Percentiles rank a stretch among this genome's conserved stretches.
Conservation (phyloP, 2,888 invertebrate genomes). For the Cheilosia urbana region DNA sequence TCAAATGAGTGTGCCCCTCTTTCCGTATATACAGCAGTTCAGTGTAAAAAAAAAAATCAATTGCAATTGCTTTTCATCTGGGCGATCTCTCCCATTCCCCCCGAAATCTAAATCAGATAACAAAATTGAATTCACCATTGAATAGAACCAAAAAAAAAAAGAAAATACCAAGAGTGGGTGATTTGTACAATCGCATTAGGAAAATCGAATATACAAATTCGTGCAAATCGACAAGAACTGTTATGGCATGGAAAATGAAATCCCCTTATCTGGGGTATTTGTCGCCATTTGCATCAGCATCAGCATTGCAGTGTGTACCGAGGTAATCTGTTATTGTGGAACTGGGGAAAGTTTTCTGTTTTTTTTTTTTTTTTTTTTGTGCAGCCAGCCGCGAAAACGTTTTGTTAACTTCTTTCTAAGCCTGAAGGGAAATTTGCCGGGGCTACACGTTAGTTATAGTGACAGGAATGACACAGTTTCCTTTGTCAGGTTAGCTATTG, state of each 20-base stretch:
- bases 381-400: too few relatives aligned
- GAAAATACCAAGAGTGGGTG: conserved; percentile 45
- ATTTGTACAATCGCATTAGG: conserved; percentile 72
- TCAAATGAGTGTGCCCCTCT: conserved; percentile 50
- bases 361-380: too few relatives aligned
- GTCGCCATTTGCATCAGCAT: conserved; percentile 15
- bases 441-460: too few relatives aligned
- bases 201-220: conserved; percentile 58
- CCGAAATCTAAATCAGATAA: conserved; percentile 49
- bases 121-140: conserved; percentile 59
- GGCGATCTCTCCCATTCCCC: conserved; percentile 2
- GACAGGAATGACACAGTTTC: too few relatives aligned
- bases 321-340: conserved; percentile 15
- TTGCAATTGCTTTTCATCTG: conserved; percentile 61
- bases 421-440: too few relatives aligned
- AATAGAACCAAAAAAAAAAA: conserved; percentile 18
- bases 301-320: background rate
- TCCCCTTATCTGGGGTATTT: conserved; percentile 33
- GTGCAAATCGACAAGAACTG: conserved; percentile 34
- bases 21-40: background rate
- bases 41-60: conserved; percentile 50
- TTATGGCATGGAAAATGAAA: conserved; percentile 46
- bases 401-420: too few relatives aligned
- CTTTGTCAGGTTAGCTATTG: too few relatives aligned
- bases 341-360: too few relatives aligned